Base-by-base conservation (phyloP, 2,797 vertebrate genomes). In the Platalea minor region DNA sequence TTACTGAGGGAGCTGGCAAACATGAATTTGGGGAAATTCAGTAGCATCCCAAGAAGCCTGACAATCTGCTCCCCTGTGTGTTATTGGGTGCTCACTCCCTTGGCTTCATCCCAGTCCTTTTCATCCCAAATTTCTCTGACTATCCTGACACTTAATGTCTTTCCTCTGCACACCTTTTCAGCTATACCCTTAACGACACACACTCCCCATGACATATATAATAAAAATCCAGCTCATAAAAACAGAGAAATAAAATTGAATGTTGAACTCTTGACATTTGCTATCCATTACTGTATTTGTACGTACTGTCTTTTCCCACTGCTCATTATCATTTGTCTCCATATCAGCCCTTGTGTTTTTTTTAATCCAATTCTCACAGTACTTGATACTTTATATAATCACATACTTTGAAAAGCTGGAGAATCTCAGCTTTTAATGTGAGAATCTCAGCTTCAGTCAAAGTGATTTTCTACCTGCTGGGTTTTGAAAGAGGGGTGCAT, bases 321-420 rank as follows among this genome's bases (percentile, higher is more conserved):
- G 91, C 87, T 96, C 79, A 92, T 97, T 97, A 97, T 90, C 92
- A 95, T 94, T 91, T 91, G 95, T 95, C 92, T 96, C 93, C 84
- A 5, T 89, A 87, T 89, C 76, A 0, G 93, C 73, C 92, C 91
- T 93, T 8, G 1, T 88, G 93, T 41, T 80, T 95, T 95, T 61
- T 95, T 94, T 74, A 96, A 97, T 96, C 92, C 95, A 93, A 75
- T 95, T 94, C 92, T 92, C 64, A 91, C 87, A 83, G 57, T 78
- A 94, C 92, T 91, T 77, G 87, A 68, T 95, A 81, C 82, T 94
- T 95, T 57, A 83, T 96, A 96, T 80, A 91, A 94, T 95, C 95
- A 68, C 82, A 64, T 83, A 16, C 79, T 84, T 96, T 39, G 91
- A 95, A 95, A 95, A 94, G 75, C 78, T 72, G 69, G 26, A 89